Evolutionary conservation across 2,797 vertebrate genomes (phyloP).

Genomic region (Sebastes glaucus): DNA sequence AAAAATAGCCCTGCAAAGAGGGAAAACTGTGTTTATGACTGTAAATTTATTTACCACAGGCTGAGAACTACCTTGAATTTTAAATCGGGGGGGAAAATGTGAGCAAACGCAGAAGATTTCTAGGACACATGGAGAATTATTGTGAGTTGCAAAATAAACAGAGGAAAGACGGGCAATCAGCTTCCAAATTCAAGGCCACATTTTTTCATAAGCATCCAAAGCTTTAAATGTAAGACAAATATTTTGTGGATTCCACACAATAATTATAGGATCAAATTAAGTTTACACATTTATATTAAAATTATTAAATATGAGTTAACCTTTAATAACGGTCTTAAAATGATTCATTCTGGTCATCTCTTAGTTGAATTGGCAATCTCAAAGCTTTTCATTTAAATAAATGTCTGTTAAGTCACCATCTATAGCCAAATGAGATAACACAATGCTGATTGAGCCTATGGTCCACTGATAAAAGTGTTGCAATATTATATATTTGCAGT

Average conservation of each 20-base stretch:
- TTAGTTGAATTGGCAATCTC: not conserved
- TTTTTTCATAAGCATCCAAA: conserved; percentile 6
- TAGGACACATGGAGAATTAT: conserved; percentile 24
- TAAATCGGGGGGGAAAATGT: conserved; percentile 51
- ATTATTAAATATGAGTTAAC: not conserved
- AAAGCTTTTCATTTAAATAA: too few species aligned
- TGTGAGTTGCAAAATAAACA: conserved; percentile 37
- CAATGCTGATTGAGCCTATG: too few species aligned
- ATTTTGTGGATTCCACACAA: conserved; percentile 1
- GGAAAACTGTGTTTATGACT: conserved; percentile 65
- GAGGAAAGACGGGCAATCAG: conserved; percentile 34
- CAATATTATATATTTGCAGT: too few species aligned
- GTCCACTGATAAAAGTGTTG: too few species aligned
- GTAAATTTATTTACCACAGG: conserved; percentile 64
- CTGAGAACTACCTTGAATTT: conserved; percentile 59
- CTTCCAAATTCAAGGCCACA: conserved; percentile 1
- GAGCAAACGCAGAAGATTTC: conserved; percentile 37
- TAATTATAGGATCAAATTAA: conserved; percentile 16
- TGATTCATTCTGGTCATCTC: conserved; percentile 4
- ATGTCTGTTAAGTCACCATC: too few species aligned
- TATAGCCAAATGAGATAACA: too few species aligned
- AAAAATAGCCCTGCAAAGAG: conserved; percentile 44
- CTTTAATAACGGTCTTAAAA: conserved; percentile 22
- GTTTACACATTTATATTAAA: conserved; percentile 10
- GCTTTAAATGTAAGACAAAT: conserved; percentile 20